Evolutionary conservation across 2,113 vertebrate species (phyloP), one percentile per base, ranked within the genome.

Genomic region (Otis tarda): DNA sequence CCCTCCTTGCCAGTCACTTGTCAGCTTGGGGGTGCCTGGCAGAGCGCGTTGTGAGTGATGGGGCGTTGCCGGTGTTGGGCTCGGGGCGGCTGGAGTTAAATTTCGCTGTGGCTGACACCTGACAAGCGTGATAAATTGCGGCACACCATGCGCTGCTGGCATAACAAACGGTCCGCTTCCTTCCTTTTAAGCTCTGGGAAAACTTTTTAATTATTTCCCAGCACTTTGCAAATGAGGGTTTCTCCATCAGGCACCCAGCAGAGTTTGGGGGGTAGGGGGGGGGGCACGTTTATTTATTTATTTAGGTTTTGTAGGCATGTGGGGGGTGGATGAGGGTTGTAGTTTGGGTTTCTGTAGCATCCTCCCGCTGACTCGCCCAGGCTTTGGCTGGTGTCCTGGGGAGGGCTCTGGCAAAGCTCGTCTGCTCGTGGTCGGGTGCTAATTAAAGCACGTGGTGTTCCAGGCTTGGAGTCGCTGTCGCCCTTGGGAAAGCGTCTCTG

Each of bases 51-150:
- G 70, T 82, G 93, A 96, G 80, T 64, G 89, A 94, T 85, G 82
- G 84, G 82, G 45, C 10, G 0, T 67, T 80, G 81, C 0, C 13
- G 45, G 43, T 83, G 59, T 70, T 87, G 61, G 41, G 65, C 69
- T 86, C 1, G 49, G 95, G 83, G 95, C 89, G 92, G 82, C 92
- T 77, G 83, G 86, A 91, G 82, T 90, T 96, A 94, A 96, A 96
- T 96, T 94, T 97, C 86, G 90, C 13, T 10, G 77, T 94, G 95
- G 69, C 93, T 97, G 96, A 94, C 96, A 97, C 90, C 96, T 97
- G 97, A 95, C 97, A 97, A 85, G 41, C 20, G 10, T 97, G 97
- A 97, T 97, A 50, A 94, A 97, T 96, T 82, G 89, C 0, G 0
- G 87, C 79, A 23, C 50, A 60, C 89, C 19, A 12, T 12, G 67